Conservation (phyloP, 2,888 invertebrate genomes). For the Trypoxylon attenuatum region DNA sequence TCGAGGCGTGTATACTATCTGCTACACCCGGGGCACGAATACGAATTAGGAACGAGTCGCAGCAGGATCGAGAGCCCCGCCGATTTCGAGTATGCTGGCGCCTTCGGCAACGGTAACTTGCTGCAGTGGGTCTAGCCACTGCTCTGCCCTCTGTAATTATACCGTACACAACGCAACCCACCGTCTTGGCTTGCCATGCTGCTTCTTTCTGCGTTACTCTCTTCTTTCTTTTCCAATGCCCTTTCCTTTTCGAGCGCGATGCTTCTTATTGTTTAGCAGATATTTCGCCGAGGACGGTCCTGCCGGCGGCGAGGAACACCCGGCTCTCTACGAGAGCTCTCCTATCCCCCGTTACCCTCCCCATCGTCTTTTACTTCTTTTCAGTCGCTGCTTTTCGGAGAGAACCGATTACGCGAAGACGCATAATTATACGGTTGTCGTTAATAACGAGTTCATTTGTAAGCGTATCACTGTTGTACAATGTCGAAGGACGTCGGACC, state of each 20-base stretch:
- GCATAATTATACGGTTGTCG: neutral
- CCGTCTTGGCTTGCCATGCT: no score
- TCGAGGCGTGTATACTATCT: conserved; percentile 60
- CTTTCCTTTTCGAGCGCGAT: conserved; percentile 43
- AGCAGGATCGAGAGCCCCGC: conserved; percentile 49
- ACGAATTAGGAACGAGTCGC: conserved; percentile 64
- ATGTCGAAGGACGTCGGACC: conserved; percentile 5
- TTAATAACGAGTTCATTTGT: neutral
- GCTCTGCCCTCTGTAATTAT: conserved; percentile 69
- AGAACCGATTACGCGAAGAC: neutral
- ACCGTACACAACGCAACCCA: conserved; percentile 58
- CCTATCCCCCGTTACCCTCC: conserved; percentile 28
- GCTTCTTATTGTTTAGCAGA: conserved; percentile 53
- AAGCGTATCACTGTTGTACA: neutral
- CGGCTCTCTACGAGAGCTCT: conserved; percentile 54
- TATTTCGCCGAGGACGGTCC: conserved; percentile 53
- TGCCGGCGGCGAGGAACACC: conserved; percentile 62
- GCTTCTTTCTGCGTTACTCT: conserved; percentile 49
- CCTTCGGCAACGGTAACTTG: conserved; percentile 64
- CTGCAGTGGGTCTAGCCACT: conserved; percentile 69
- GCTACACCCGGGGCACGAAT: conserved; percentile 67
- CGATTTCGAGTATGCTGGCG: conserved; percentile 63
- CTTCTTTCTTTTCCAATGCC: conserved; percentile 42
- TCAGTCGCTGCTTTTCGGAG: conserved; percentile 13
- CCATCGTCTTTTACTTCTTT: conserved; percentile 18